Evolutionary conservation across 2,113 vertebrate genomes (phyloP).

Genomic region (Condylura cristata): DNA sequence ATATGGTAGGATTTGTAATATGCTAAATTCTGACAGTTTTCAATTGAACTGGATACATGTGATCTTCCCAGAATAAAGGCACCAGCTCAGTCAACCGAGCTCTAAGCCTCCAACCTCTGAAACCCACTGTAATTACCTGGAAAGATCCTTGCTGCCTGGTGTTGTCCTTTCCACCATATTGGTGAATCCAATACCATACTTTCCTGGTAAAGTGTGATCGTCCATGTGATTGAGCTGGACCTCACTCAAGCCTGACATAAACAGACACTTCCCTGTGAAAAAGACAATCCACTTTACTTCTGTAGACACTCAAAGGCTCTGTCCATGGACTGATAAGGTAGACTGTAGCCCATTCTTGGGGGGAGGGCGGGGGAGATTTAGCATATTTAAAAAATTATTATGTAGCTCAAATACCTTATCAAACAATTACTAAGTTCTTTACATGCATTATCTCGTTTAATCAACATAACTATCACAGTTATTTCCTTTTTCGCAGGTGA

Average conservation of each 20-base stretch:
- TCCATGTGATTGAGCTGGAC: constrained; percentile 95
- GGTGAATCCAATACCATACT: constrained; percentile 98
- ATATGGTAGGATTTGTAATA: background rate
- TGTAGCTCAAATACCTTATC: background rate
- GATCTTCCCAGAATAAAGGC: accelerated
- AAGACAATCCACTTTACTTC: background rate
- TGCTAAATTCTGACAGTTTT: background rate
- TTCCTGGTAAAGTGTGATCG: constrained; percentile 92
- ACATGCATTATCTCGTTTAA: background rate
- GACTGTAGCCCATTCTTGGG: background rate
- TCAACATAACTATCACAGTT: background rate
- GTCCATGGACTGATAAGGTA: background rate
- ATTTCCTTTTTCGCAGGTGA: background rate
- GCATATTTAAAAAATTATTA: background rate
- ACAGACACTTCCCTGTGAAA: constrained; percentile 96
- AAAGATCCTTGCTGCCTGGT: constrained; percentile 98
- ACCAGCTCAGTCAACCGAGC: accelerated
- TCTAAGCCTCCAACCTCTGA: too few relatives aligned
- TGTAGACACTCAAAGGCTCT: background rate
- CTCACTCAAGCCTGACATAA: constrained; percentile 96
- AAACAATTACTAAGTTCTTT: background rate
- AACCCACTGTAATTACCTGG: constrained; percentile 85
- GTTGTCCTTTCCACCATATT: constrained; percentile 99
- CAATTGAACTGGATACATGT: background rate
- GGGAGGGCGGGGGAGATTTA: background rate